Percentiles rank a stretch among this genome's conserved stretches.
phyloP scores from a whole-genome alignment of 1,140 invertebrate species.

The Drosophila pseudoobscura region DNA sequence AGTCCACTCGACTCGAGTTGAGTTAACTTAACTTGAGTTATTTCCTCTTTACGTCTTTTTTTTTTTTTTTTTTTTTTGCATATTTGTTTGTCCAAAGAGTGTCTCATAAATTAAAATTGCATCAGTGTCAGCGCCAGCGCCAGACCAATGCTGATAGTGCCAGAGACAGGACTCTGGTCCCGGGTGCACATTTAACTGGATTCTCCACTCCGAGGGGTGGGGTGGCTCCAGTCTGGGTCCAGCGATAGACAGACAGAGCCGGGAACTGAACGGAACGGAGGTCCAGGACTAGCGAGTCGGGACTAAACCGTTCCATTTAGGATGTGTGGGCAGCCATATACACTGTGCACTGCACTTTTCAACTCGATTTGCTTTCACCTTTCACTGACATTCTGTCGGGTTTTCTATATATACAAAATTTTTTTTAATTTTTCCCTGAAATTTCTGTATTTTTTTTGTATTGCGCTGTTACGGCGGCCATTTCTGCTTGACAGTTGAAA shows the following conservation, averaged over 20 bases:
- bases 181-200: no score
- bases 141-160: background rate
- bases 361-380: conserved; percentile 13
- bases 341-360: background rate
- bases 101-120: conserved; percentile 15
- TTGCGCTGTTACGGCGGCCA: conserved; percentile 42
- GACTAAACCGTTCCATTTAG: background rate
- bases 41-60: conserved; percentile 13
- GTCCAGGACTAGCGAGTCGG: background rate
- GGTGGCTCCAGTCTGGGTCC: background rate
- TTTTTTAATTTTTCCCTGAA: conserved; percentile 10
- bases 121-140: no score
- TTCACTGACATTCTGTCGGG: background rate
- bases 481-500: conserved; percentile 64
- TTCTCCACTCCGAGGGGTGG: no score
- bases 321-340: no score
- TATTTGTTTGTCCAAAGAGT: conserved; percentile 23
- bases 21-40: conserved; percentile 41
- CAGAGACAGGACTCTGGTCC: no score
- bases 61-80: background rate
- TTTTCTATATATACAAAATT: background rate
- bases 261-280: background rate
- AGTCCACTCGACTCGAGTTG: conserved; percentile 50
- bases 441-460: conserved; percentile 34
- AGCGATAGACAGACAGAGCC: background rate